A percentile compares a stretch with the other conserved stretches of the same genome.
phyloP scores from a whole-genome alignment of 2,113 vertebrate genomes.

The Sakesphorus luctuosus region DNA sequence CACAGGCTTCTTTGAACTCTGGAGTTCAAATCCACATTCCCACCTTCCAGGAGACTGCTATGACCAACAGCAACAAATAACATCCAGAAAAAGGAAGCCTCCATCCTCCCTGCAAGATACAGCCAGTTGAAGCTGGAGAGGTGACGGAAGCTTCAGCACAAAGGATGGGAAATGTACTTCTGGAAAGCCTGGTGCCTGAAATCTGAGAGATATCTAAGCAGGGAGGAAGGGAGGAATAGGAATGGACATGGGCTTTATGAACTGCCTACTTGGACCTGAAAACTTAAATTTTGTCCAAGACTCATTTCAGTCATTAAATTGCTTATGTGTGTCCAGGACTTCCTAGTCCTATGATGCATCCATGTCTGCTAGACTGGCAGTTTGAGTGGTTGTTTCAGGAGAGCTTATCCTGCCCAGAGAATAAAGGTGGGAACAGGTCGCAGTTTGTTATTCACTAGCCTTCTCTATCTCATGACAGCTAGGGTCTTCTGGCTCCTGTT shows the following conservation, averaged over 20 bases:
- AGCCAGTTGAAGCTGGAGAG: rapidly evolving
- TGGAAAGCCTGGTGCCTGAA: not conserved
- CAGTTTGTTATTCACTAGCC: not conserved
- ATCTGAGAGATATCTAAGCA: not conserved
- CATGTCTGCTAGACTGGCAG: not conserved
- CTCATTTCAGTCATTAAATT: not conserved
- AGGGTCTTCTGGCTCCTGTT: not conserved
- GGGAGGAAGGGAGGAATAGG: not conserved
- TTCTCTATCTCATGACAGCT: not conserved
- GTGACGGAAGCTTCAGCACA: not conserved
- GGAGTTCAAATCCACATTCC: not conserved
- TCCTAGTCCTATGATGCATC: not conserved
- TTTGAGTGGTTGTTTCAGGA: not conserved
- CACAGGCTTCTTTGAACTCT: not conserved
- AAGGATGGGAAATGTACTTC: not conserved
- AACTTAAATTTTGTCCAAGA: not conserved
- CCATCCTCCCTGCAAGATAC: not conserved
- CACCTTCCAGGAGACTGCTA: not conserved
- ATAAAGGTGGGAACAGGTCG: not conserved
- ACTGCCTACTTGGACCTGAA: not conserved
- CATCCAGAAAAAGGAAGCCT: not conserved
- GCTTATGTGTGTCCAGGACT: not conserved
- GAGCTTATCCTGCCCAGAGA: not conserved
- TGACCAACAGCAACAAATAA: not conserved
- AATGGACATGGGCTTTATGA: not conserved